Evolutionary conservation across 2,888 invertebrate genomes (phyloP).

Genomic region (Folsomia candida): DNA sequence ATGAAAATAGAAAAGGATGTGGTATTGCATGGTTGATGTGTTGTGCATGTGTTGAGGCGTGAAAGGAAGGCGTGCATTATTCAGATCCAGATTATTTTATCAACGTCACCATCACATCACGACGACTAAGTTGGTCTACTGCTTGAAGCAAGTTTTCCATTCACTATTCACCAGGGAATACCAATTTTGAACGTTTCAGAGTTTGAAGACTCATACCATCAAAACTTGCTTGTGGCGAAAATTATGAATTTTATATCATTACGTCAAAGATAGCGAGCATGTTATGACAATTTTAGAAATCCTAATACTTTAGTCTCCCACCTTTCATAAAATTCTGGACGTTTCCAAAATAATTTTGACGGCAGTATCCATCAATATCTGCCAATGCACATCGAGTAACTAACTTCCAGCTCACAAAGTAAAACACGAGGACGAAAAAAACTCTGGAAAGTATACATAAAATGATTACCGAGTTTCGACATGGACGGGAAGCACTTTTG

Average conservation of each 20-base stretch:
- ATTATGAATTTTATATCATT: too few species aligned
- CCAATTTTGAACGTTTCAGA: not conserved
- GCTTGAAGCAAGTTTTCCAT: not conserved
- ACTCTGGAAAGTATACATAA: too few species aligned
- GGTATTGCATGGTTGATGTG: not conserved
- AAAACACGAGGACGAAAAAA: too few species aligned
- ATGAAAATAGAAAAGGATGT: conserved; percentile 1
- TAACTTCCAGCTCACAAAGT: too few species aligned
- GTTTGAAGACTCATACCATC: not conserved
- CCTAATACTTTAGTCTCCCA: too few species aligned
- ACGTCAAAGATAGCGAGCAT: too few species aligned
- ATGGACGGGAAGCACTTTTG: not conserved
- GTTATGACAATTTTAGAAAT: too few species aligned
- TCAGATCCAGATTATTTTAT: conserved; percentile 11
- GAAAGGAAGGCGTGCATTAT: not conserved
- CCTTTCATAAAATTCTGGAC: too few species aligned
- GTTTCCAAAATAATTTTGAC: too few species aligned
- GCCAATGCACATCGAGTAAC: too few species aligned
- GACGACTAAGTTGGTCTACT: not conserved
- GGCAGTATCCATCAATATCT: too few species aligned
- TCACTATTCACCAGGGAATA: not conserved
- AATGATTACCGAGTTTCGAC: not conserved
- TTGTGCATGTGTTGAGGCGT: not conserved
- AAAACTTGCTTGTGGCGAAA: too few species aligned
- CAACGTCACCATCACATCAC: not conserved